Percentiles rank a stretch among this genome's conserved stretches.
Evolutionary conservation across 2,888 invertebrate species (phyloP).

Genomic region (Chelonus formosanus): DNA sequence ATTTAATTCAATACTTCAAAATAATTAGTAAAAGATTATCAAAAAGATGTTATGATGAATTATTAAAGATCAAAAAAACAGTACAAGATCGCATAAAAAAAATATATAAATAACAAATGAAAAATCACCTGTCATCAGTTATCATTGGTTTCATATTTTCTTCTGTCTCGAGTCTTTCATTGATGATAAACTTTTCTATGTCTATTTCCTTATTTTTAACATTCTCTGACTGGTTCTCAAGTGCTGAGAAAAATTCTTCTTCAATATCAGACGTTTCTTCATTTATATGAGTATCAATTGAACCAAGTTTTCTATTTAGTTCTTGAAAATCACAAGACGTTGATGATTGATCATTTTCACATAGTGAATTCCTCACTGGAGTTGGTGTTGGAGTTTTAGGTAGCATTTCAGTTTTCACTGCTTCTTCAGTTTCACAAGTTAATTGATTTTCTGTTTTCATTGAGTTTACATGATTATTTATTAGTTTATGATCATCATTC

Average conservation of each 20-base stretch:
- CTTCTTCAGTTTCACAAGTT: not conserved
- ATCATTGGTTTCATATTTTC: too few relatives aligned
- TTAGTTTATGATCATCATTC: not conserved
- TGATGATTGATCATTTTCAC: conserved; percentile 25
- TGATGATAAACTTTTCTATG: too few relatives aligned
- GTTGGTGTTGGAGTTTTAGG: conserved; percentile 45
- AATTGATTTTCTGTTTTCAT: not conserved
- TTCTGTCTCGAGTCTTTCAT: too few relatives aligned
- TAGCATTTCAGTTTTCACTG: conserved; percentile 26
- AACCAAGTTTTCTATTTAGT: conserved; percentile 35
- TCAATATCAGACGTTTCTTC: conserved; percentile 33
- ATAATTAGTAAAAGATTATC: too few relatives aligned
- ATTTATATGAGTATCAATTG: conserved; percentile 31
- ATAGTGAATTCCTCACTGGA: conserved; percentile 38
- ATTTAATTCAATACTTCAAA: too few relatives aligned
- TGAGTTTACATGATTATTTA: not conserved
- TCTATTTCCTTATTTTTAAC: not conserved
- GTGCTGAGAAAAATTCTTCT: not conserved
- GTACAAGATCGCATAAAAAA: too few relatives aligned
- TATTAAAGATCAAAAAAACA: too few relatives aligned
- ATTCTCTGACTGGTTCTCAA: too few relatives aligned
- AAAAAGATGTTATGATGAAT: too few relatives aligned
- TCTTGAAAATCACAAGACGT: conserved; percentile 22
- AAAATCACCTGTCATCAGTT: too few relatives aligned
- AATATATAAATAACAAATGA: too few relatives aligned